Evolutionary conservation across 2,797 vertebrate genomes (phyloP).

Genomic region (Coluber constrictor): DNA sequence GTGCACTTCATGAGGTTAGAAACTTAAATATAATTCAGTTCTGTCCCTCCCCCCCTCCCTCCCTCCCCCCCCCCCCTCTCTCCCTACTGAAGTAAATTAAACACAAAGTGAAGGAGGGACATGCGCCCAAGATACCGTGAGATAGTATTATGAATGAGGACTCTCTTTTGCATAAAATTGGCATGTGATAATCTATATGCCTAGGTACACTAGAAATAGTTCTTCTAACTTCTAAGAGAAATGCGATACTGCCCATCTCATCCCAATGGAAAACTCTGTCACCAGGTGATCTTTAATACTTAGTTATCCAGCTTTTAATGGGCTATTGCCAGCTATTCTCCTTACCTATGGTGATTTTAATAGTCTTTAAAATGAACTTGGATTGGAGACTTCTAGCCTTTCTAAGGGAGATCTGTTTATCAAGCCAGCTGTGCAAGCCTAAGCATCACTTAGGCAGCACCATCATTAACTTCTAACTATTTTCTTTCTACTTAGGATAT

Average conservation of each 20-base stretch:
- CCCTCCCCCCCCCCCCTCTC: not conserved
- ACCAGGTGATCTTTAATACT: not conserved
- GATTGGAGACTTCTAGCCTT: not conserved
- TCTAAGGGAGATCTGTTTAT: not conserved
- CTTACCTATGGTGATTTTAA: not conserved
- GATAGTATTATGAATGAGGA: not conserved
- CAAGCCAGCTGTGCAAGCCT: not conserved
- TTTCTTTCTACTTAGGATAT: not conserved
- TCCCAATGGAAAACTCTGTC: not conserved
- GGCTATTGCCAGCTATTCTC: not conserved
- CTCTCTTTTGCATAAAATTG: not conserved
- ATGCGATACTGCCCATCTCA: not conserved
- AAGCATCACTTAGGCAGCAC: not conserved
- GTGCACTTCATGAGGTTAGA: not conserved
- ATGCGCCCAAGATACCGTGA: not conserved
- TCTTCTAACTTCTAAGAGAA: not conserved
- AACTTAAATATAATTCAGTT: not conserved
- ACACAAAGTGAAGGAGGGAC: not conserved
- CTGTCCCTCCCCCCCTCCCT: not conserved
- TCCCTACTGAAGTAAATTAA: not conserved
- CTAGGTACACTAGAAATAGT: not conserved
- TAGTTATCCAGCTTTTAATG: not conserved
- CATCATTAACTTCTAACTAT: not conserved
- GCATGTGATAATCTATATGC: not conserved
- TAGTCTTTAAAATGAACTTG: not conserved